Base-by-base conservation (phyloP, 2,797 vertebrate genomes). In the Malurus leucopterus region DNA sequence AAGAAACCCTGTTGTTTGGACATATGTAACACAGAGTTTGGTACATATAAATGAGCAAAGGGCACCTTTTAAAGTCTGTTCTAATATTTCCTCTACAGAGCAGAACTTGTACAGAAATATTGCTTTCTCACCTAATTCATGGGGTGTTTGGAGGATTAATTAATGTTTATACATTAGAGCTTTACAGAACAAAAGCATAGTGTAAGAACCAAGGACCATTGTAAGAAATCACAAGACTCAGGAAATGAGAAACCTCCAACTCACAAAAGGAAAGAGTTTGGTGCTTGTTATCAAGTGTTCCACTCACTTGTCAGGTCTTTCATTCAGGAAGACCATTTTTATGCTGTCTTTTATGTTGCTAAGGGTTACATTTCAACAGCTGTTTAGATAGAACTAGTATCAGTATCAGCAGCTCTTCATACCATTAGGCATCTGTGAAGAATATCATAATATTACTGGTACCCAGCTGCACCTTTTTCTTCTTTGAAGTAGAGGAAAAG, bases 241-340 rank as follows among this genome's bases (percentile, higher is more conserved):
- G 64, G 79, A 90, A 91, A 95, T 81, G 53, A 95, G 54, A 95
- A 93, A 80, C 11, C 67, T 73, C 4, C 6, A 69, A 57, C 54
- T 93, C 77, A 77, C 80, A 76, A 91, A 95, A 91, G 41, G n/a
- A 77, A 64, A 84, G 34, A 59, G 17, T 82, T 92, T 90, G 36
- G 26, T 76, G 53, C 24, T 86, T 78, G 29, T 67, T 93, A 67
- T 89, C 43, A 91, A 86, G 21, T 4, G 1, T 72, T 90, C 19
- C 72, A 49, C 20, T 73, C 40, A 41, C 74, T 84, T 90, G 40
- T 50, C 30, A 84, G 30, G 47, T 44, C 53, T 81, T 93, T 90
- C 41, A 64, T 84, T 92, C 73, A 67, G 32, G 69, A 46, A 88
- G 59, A 77, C 29, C 13, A 8, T 62, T 67, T 72, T 85, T 70